Percentiles rank a stretch among this genome's conserved stretches.
These are phyloP conservation scores for Harpagus bidentatus DNA, from an alignment of 2,113 vertebrate species.

Conservation along the genomic window DNA sequence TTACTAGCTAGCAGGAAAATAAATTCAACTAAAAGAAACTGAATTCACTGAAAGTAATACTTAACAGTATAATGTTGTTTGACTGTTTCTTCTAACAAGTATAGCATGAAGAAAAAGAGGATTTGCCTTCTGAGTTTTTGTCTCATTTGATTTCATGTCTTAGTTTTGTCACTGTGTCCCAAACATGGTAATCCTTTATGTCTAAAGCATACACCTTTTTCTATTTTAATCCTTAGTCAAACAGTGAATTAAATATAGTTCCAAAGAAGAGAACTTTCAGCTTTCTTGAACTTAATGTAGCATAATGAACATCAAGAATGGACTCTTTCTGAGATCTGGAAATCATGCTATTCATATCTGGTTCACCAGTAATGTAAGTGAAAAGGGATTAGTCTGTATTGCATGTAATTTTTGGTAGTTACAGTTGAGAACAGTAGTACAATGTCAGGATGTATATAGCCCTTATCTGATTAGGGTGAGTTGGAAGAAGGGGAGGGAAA, in stretches of 20 bases:
- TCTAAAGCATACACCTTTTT: not conserved
- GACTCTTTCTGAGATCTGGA: not conserved
- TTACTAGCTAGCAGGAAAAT: not conserved
- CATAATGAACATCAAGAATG: not conserved
- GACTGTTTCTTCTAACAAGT: not conserved
- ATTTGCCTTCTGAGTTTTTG: not conserved
- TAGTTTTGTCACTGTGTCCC: not conserved
- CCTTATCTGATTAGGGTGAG: not conserved
- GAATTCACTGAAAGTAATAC: not conserved
- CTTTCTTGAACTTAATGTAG: not conserved
- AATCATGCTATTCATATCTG: not conserved
- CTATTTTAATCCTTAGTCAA: not conserved
- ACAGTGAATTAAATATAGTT: not conserved
- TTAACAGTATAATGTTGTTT: not conserved
- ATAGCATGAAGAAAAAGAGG: not conserved
- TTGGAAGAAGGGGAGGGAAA: not conserved
- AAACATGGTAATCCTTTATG: not conserved
- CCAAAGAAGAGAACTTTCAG: not conserved
- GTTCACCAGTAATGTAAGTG: not conserved
- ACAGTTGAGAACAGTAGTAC: not conserved
- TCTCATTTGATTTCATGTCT: not conserved
- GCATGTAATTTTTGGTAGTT: accelerated
- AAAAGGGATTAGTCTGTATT: not conserved
- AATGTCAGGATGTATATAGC: not conserved
- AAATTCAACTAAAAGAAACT: not conserved